Evolutionary conservation across 1,140 invertebrate species (phyloP).

Genomic region (Tribolium madens): DNA sequence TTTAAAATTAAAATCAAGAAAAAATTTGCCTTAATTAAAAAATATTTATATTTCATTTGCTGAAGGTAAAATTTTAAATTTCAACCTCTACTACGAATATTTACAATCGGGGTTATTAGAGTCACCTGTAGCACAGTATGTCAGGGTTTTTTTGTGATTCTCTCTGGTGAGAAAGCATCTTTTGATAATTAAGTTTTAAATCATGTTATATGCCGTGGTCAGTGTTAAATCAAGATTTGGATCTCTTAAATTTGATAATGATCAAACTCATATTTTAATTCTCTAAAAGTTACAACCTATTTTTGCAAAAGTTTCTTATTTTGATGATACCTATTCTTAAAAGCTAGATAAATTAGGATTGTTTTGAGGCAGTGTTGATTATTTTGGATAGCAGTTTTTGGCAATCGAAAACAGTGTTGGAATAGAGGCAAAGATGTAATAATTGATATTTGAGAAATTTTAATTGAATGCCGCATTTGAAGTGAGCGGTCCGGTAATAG

Average conservation of each 20-base stretch:
- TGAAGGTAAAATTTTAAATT: too few relatives aligned
- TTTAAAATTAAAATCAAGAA: too few relatives aligned
- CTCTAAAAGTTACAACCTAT: neutral
- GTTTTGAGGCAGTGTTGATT: neutral
- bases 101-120: too few relatives aligned
- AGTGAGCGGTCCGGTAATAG: conserved; percentile 48
- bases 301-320: too few relatives aligned
- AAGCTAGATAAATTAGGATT: too few relatives aligned
- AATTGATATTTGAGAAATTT: conserved; percentile 50
- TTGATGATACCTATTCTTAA: too few relatives aligned
- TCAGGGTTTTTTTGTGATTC: neutral
- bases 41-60: too few relatives aligned
- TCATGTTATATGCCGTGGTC: neutral
- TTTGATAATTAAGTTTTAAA: neutral
- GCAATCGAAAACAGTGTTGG: conserved; percentile 14
- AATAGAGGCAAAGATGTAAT: conserved; percentile 36
- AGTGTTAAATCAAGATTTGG: neutral
- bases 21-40: too few relatives aligned
- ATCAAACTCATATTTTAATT: neutral
- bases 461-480: conserved; percentile 45
- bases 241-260: neutral
- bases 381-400: neutral
- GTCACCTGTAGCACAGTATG: too few relatives aligned
- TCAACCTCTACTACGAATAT: too few relatives aligned
- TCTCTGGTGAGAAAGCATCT: neutral